Evolutionary conservation across 2,888 invertebrate species (phyloP), one percentile per base, ranked within the genome.

Genomic region (Macropis europaea): DNA sequence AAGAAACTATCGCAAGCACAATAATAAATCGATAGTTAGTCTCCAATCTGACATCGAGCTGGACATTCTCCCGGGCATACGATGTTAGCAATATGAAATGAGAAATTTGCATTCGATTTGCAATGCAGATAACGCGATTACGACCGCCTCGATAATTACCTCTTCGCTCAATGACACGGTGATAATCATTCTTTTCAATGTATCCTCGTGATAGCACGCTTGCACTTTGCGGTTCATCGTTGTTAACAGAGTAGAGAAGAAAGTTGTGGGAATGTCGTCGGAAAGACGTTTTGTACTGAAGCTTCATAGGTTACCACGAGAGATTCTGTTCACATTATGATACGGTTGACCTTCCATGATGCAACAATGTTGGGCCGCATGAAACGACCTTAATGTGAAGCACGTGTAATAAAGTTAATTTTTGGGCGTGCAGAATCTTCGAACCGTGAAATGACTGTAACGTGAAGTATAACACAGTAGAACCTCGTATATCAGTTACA

Each of bases 31-130:
- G 48, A 11, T 34, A 24, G 15, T 63, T 6, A 26, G 19, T 32
- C 13, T 47, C 5, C 32, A 26, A 32, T 9, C 24, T 19, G 30
- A 15, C 13, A 3, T 42, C 40, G 26, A 61, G 34, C 22, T 36
- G 48, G 34, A 57, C 19, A 22, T 64, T 50, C 47, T 43, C 61
- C 7, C 3, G 17, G 7, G 15, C 48, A 36, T 4, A 24, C 28
- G 15, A 5, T 13, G 38, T 13, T 7, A 24, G 2, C 34, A 13
- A 32, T 9, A 30, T n/a, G n/a, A 26, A 43, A 59, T 26, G 52
- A 17, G 28, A 24, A 53, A 53, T n/a, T 45, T 45, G 59, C 59
- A 45, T 38, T 5, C 45, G 30, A 3, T 36, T 43, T 43, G 50
- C 38, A 54, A 63, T 59, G 45, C 34, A 48, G 15, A 62, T 47